Percentiles rank a stretch among this genome's conserved stretches.
Evolutionary conservation across 2,797 vertebrate genomes (phyloP).

Genomic region (Ctenopoma multispine): DNA sequence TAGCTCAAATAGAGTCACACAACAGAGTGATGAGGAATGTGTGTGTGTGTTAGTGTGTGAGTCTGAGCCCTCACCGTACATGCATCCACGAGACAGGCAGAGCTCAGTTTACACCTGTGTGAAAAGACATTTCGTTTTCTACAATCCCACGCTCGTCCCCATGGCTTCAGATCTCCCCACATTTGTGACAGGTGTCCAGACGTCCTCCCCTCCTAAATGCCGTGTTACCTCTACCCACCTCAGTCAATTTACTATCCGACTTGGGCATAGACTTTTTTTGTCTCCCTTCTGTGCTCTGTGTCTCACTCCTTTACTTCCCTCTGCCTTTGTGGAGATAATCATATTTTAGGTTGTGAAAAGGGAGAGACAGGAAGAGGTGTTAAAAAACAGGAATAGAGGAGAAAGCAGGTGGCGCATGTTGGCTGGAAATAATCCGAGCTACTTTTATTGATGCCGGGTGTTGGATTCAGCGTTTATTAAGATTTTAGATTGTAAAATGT

Average conservation of each 20-base stretch:
- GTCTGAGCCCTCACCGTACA: slow-evolving; percentile 5
- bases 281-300: slow-evolving; percentile 21
- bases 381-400: slow-evolving; percentile 25
- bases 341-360: slow-evolving; percentile 31
- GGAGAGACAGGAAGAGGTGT: slow-evolving; percentile 7
- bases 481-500: neutral
- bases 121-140: slow-evolving; percentile 6
- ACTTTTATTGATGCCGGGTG: neutral
- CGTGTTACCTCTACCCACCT: slow-evolving; percentile 40
- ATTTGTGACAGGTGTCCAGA: slow-evolving; percentile 36
- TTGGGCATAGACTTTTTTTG: slow-evolving; percentile 33
- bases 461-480: neutral
- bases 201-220: slow-evolving; percentile 35
- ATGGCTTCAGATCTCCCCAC: neutral
- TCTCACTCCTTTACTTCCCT: slow-evolving; percentile 15
- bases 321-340: slow-evolving; percentile 29
- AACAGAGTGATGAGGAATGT: slow-evolving; percentile 5
- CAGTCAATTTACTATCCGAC: slow-evolving; percentile 30
- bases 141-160: neutral
- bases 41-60: slow-evolving; percentile 4
- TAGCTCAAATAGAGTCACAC: slow-evolving; percentile 13
- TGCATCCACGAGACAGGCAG: slow-evolving; percentile 11
- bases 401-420: slow-evolving; percentile 48
- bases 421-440: slow-evolving; percentile 47
- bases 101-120: slow-evolving; percentile 27